Conservation (phyloP, 2,113 vertebrate genomes). For the Rhynchopsitta pachyrhyncha region DNA sequence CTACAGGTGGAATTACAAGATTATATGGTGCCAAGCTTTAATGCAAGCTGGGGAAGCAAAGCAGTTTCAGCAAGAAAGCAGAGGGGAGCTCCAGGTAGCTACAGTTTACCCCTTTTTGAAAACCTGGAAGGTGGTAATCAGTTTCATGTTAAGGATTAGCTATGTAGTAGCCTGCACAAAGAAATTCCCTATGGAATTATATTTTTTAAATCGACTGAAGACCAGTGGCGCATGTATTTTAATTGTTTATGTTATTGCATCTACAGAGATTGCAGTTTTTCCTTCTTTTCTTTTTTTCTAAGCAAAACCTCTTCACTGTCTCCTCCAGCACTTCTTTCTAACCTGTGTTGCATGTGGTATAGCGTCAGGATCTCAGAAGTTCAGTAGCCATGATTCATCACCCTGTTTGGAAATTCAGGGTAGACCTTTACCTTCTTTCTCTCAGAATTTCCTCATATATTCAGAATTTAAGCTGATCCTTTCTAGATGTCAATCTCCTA, state of each 20-base stretch:
- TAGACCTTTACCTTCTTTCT: not conserved
- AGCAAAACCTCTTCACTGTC: not conserved
- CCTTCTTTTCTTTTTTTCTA: not conserved
- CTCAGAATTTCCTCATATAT: not conserved
- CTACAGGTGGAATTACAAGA: constrained; percentile 38
- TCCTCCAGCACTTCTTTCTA: not conserved
- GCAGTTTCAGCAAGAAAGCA: not conserved
- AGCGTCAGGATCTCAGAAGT: not conserved
- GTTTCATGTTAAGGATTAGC: not conserved
- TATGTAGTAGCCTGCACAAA: not conserved
- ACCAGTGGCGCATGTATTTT: not conserved
- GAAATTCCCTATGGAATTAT: not conserved
- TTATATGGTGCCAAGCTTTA: not conserved
- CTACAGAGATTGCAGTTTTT: not conserved
- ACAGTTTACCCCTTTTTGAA: not conserved
- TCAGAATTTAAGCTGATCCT: not conserved
- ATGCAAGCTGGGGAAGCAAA: not conserved
- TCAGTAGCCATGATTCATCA: not conserved
- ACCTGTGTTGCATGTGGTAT: not conserved
- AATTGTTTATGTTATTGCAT: not conserved
- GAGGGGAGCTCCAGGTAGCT: not conserved
- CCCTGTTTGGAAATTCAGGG: not conserved
- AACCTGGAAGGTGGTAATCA: not conserved
- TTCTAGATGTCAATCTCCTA: not conserved
- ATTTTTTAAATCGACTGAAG: not conserved